Percentiles rank a stretch among this genome's conserved stretches.
phyloP scores from a whole-genome alignment of 2,797 vertebrate genomes.

The Gymnothorax javanicus region DNA sequence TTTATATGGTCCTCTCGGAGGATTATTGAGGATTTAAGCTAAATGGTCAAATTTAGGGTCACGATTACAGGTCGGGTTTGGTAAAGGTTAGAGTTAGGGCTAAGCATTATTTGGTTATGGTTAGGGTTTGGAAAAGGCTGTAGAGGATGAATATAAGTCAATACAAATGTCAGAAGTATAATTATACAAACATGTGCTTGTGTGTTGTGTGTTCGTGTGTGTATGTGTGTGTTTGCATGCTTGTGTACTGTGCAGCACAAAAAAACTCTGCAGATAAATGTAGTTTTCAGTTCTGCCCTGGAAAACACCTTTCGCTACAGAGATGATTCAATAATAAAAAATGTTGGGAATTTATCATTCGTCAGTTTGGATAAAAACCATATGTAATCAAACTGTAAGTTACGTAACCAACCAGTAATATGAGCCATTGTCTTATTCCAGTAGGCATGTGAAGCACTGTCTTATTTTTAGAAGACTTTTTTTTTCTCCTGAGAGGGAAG shows the following conservation, averaged over 20 bases:
- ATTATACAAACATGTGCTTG: not conserved
- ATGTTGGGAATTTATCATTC: not conserved
- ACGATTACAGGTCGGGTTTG: no score
- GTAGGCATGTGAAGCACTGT: no score
- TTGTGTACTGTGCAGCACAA: not conserved
- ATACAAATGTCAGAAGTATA: no score
- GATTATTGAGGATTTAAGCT: no score
- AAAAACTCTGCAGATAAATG: not conserved
- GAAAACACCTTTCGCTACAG: not conserved
- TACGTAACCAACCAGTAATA: not conserved
- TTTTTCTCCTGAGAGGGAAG: not conserved
- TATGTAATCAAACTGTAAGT: no score
- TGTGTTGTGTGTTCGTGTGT: not conserved
- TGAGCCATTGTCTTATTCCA: not conserved
- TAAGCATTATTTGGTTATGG: no score
- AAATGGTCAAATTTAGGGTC: no score
- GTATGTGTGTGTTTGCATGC: not conserved
- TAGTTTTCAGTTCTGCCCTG: not conserved
- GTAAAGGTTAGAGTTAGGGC: no score
- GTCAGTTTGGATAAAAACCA: no score
- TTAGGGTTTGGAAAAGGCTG: no score
- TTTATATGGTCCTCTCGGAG: no score
- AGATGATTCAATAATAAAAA: not conserved
- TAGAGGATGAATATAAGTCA: no score
- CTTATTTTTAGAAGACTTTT: not conserved